A percentile compares a stretch with the other conserved stretches of the same genome.
Conservation (phyloP, 2,113 vertebrate genomes). For the Aleadryas rufinucha region DNA sequence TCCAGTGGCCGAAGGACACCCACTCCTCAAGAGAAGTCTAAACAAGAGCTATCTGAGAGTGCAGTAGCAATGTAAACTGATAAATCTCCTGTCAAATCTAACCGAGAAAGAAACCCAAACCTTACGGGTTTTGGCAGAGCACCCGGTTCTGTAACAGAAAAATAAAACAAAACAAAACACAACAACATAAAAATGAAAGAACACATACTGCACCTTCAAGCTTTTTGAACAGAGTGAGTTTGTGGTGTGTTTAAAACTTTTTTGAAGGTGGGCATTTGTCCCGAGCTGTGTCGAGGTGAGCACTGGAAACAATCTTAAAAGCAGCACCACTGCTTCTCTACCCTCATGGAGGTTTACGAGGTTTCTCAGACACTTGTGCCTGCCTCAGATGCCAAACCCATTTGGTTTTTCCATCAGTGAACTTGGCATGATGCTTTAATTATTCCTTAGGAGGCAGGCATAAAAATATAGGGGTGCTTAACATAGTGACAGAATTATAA, state of each 20-base stretch:
- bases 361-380: not conserved
- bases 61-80: not conserved
- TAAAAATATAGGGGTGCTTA: not conserved
- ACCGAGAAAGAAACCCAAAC: not conserved
- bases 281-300: not conserved
- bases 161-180: not conserved
- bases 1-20: not conserved
- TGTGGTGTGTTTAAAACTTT: not conserved
- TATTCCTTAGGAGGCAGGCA: not conserved
- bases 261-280: not conserved
- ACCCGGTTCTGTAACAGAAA: not conserved
- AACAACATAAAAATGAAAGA: not conserved
- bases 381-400: not conserved
- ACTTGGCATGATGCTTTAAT: not conserved
- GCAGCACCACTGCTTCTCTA: not conserved
- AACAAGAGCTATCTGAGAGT: not conserved
- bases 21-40: not conserved
- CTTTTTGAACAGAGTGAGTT: not conserved
- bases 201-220: not conserved
- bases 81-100: not conserved
- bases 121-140: not conserved
- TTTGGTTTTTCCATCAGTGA: not conserved
- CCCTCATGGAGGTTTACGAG: not conserved
- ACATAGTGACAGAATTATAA: not conserved
- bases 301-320: not conserved